Percentiles rank a stretch among this genome's conserved stretches.
Conservation (phyloP, 2,888 invertebrate species). For the Melanotus villosus region DNA sequence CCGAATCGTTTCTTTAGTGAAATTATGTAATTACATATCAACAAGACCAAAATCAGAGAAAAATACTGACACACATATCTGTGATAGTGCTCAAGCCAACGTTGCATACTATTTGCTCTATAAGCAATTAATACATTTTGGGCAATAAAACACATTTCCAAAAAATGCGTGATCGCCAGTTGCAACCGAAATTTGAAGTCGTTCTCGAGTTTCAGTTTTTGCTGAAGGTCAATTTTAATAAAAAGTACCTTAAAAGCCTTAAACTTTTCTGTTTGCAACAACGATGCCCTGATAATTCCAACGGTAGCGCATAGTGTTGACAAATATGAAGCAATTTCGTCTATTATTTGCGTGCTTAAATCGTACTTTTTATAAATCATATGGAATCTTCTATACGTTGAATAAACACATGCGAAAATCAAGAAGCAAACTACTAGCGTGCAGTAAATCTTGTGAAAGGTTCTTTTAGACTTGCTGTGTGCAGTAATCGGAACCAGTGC, state of each 20-base stretch:
- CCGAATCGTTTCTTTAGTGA: neutral
- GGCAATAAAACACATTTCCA: neutral
- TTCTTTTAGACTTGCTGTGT: neutral
- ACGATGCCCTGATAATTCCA: neutral
- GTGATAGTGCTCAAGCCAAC: neutral
- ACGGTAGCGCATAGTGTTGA: neutral
- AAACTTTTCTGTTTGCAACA: neutral
- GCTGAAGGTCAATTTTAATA: neutral
- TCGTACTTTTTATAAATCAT: no score
- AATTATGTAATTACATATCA: slow-evolving; percentile 1
- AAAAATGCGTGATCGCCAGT: neutral
- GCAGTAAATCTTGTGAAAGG: neutral
- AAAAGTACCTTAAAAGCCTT: neutral
- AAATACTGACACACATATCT: neutral
- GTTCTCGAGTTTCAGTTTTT: neutral
- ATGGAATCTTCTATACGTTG: no score
- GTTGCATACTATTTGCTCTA: neutral
- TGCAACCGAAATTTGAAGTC: neutral
- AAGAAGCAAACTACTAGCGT: neutral
- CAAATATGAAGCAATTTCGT: neutral
- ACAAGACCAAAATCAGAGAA: neutral
- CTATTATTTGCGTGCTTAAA: no score
- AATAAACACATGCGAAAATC: neutral
- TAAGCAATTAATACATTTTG: neutral
- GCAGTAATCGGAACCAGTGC: neutral